Percentiles rank a stretch among this genome's conserved stretches.
phyloP scores from a whole-genome alignment of 2,113 vertebrate species.

The Pithys albifrons region DNA sequence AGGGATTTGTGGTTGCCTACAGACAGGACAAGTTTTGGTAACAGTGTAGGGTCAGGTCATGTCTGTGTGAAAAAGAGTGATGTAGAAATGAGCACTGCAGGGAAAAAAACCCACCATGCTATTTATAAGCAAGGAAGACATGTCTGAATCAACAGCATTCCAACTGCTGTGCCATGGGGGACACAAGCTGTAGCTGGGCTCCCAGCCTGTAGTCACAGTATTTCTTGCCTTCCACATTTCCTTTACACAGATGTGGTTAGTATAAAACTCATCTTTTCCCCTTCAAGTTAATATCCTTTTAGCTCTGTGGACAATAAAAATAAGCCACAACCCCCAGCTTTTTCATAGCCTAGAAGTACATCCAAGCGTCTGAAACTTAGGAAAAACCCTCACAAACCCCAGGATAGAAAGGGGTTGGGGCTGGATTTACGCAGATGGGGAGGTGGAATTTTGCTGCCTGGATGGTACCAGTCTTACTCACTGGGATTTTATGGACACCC shows the following conservation, averaged over 20 bases:
- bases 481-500: neutral
- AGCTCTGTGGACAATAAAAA: neutral
- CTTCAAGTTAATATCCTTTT: neutral
- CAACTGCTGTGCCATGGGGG: neutral
- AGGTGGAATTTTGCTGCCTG: neutral
- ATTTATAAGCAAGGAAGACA: neutral
- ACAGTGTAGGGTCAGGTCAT: neutral
- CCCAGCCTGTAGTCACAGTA: neutral
- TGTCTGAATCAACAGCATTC: neutral
- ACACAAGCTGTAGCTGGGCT: neutral
- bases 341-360: neutral
- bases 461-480: neutral
- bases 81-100: neutral
- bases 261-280: conserved; percentile 10
- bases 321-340: neutral
- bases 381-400: neutral
- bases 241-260: neutral
- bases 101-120: neutral
- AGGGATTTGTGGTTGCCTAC: neutral
- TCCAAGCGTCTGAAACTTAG: neutral
- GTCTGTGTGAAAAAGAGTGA: neutral
- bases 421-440: rapidly evolving
- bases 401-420: neutral
- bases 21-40: neutral
- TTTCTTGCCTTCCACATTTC: conserved; percentile 7